A percentile compares a stretch with the other conserved stretches of the same genome.
These are phyloP conservation scores for Orthosia incerta DNA, from an alignment of 2,888 invertebrate species.

Conservation along the genomic window DNA sequence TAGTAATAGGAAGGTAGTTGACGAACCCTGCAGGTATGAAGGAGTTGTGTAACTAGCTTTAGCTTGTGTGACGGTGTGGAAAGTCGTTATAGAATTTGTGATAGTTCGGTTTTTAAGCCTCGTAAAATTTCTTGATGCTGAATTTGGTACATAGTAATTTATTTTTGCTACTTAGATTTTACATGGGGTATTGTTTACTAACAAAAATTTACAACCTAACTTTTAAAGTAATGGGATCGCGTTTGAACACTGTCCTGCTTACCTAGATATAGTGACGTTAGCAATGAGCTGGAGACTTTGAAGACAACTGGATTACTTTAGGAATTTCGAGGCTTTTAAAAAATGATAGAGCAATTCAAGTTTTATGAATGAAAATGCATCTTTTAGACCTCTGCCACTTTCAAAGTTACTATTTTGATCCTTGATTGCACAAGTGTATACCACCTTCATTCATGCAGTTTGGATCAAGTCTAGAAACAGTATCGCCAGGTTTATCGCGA, in stretches of 20 bases:
- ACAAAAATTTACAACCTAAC: not conserved
- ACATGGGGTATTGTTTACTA: not conserved
- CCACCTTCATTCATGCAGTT: not conserved
- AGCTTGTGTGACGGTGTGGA: not conserved
- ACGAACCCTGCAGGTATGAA: conserved; percentile 9
- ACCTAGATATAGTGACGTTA: not conserved
- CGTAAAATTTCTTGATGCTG: not conserved
- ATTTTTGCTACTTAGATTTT: not conserved
- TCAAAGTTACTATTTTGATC: not conserved
- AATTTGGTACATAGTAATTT: not conserved
- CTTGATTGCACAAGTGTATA: not conserved
- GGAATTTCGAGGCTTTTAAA: not conserved
- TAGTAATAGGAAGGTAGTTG: conserved; percentile 4
- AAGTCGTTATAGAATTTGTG: not conserved
- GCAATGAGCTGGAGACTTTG: not conserved
- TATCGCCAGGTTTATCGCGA: conserved; percentile 36
- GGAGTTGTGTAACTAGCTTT: conserved; percentile 25
- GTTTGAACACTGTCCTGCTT: not conserved
- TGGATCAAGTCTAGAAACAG: conserved; percentile 25
- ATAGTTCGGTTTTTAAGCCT: no score
- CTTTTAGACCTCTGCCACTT: not conserved
- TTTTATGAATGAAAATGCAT: not conserved
- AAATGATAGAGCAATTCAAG: not conserved
- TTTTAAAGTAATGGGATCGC: no score
- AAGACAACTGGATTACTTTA: not conserved